Evolutionary conservation across 2,888 invertebrate genomes (phyloP).

Genomic region (Teleiodes luculella): DNA sequence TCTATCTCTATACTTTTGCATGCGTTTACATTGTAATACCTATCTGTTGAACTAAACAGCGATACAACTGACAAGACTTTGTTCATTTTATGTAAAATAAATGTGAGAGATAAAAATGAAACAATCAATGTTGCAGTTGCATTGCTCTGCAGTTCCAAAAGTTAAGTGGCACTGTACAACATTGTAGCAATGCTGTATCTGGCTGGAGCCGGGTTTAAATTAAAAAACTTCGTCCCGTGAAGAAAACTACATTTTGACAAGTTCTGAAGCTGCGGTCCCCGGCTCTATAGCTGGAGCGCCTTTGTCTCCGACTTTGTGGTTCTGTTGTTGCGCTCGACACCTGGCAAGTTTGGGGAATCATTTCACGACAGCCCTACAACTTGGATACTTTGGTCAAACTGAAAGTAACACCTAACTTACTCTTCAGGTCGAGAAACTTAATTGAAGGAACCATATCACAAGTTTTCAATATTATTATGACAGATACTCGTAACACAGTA

Average conservation of each 20-base stretch:
- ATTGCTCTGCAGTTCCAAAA: not conserved
- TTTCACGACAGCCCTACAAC: not conserved
- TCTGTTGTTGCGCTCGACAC: not conserved
- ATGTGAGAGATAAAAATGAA: not conserved
- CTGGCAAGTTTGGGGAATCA: not conserved
- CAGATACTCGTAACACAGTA: too few species aligned
- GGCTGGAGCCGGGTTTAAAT: constrained; percentile 10
- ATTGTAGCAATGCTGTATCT: not conserved
- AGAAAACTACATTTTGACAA: constrained; percentile 16
- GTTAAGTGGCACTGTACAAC: constrained; percentile 1
- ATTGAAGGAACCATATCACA: too few species aligned
- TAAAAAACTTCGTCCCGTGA: constrained; percentile 14
- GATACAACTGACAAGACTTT: not conserved
- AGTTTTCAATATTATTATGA: too few species aligned
- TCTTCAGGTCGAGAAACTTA: too few species aligned
- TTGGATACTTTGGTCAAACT: not conserved
- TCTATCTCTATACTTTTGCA: too few species aligned
- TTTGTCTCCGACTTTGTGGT: not conserved
- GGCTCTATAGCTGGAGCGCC: not conserved
- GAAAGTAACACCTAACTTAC: too few species aligned
- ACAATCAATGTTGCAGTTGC: constrained; percentile 3
- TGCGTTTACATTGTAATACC: too few species aligned
- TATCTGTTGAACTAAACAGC: too few species aligned
- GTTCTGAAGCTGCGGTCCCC: constrained; percentile 1
- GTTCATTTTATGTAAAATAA: not conserved